Evolutionary conservation across 2,113 vertebrate genomes (phyloP).

Genomic region (Puntigrus tetrazona): DNA sequence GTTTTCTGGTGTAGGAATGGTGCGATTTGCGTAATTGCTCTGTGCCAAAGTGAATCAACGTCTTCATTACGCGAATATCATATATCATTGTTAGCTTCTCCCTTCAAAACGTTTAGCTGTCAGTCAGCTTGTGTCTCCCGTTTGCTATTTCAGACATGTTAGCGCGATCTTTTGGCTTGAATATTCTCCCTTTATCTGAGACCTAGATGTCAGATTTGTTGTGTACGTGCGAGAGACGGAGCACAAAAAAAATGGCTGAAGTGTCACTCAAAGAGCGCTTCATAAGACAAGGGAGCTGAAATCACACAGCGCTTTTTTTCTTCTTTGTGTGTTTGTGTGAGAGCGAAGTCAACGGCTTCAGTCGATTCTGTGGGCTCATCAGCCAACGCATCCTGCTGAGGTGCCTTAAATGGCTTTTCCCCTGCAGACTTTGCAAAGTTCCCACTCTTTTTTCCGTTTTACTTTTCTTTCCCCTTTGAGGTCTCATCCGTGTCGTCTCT

Average conservation of each 20-base stretch:
- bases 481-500: conserved; percentile 39
- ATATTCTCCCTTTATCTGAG: conserved; percentile 39
- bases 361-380: conserved; percentile 56
- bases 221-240: conserved; percentile 32
- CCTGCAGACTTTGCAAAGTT: conserved; percentile 58
- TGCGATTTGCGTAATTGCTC: conserved; percentile 38
- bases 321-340: conserved; percentile 32
- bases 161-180: conserved; percentile 56
- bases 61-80: conserved; percentile 35
- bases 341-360: conserved; percentile 41
- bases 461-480: conserved; percentile 42
- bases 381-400: conserved; percentile 36
- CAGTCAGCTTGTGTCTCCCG: conserved; percentile 61
- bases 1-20: neutral
- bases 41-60: conserved; percentile 36
- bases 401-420: conserved; percentile 51
- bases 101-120: conserved; percentile 59
- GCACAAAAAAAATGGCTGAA: conserved; percentile 38
- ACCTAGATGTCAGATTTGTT: conserved; percentile 49
- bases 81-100: conserved; percentile 9
- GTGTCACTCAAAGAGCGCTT: conserved; percentile 47
- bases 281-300: conserved; percentile 22
- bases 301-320: conserved; percentile 24
- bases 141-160: conserved; percentile 57
- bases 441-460: conserved; percentile 30